Base-by-base conservation (phyloP, 2,797 vertebrate species). In the Galaxias olidus region DNA sequence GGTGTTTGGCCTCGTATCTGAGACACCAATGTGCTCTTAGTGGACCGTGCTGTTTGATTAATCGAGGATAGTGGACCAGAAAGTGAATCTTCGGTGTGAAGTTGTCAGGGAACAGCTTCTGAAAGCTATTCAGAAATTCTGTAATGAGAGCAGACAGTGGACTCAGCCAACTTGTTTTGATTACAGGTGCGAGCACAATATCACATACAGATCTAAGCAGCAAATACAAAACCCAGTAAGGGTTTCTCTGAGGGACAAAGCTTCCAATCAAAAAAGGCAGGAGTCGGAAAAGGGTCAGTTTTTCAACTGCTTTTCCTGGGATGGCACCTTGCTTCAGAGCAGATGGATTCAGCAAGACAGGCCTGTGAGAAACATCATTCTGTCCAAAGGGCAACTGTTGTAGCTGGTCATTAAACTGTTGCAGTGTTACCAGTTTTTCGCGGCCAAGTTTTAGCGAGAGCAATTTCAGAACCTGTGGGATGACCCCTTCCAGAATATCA, bases 1-100 rank as follows among this genome's bases (percentile, higher is more conserved):
- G 57, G 41, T 67, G 68, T 45, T 69, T 69, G 18, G 61, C 60
- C 53, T 69, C 52, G 54, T 57, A 69, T 47, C n/a, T n/a, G n/a
- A n/a, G n/a, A n/a, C n/a, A n/a, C n/a, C n/a, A n/a, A n/a, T n/a
- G n/a, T n/a, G n/a, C 59, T 59, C 61, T 64, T 40, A 51, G 61
- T 44, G 61, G 47, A 50, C 68, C 55, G 40, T 60, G 44, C 49
- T 61, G 47, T 45, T 54, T 14, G 20, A 67, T 67, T 44, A 67
- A 53, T 46, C 13, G 50, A 67, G 65, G 58, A 51, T 53, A 67
- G 15, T 61, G 66, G 46, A 68, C 42, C 49, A 68, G 44, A 61
- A 55, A 68, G 45, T n/a, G n/a, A n/a, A n/a, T n/a, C n/a, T n/a
- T n/a, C n/a, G n/a, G n/a, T n/a, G n/a, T n/a, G n/a, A n/a, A 48